Conservation (phyloP, 2,113 vertebrate genomes). For the Pteronura brasiliensis region DNA sequence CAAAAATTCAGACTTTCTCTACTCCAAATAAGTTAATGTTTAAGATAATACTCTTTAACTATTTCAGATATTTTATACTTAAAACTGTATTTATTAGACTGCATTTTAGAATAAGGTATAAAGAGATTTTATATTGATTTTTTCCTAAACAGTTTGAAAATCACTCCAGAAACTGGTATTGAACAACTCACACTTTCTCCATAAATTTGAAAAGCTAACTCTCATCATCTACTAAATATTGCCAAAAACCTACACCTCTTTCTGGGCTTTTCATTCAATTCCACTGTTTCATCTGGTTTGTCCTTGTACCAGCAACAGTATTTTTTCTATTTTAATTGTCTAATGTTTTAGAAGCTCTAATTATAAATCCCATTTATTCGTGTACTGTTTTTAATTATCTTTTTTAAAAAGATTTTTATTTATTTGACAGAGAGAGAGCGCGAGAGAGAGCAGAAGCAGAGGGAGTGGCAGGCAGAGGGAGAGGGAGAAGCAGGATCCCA, state of each 20-base stretch:
- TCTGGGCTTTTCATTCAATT: background rate
- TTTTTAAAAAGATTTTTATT: background rate
- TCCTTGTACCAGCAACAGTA: background rate
- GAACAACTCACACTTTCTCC: background rate
- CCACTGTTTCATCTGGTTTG: background rate
- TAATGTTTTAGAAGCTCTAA: background rate
- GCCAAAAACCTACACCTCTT: background rate
- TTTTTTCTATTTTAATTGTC: constrained; percentile 17
- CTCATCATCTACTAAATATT: background rate
- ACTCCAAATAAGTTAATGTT: background rate
- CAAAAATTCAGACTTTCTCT: background rate
- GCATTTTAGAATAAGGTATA: background rate
- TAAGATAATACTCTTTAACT: background rate
- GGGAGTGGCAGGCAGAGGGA: too few species aligned
- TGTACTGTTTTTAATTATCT: background rate
- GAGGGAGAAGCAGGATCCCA: too few species aligned
- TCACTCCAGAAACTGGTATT: background rate
- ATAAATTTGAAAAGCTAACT: background rate
- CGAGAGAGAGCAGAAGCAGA: too few species aligned
- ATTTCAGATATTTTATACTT: background rate
- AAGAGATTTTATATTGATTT: background rate
- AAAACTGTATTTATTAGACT: background rate
- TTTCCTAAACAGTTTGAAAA: background rate
- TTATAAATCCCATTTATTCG: background rate
- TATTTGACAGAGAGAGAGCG: too few species aligned